Evolutionary conservation across 2,888 invertebrate genomes (phyloP), one percentile per base, ranked within the genome.

Genomic region (Noctuana brunneofusca): DNA sequence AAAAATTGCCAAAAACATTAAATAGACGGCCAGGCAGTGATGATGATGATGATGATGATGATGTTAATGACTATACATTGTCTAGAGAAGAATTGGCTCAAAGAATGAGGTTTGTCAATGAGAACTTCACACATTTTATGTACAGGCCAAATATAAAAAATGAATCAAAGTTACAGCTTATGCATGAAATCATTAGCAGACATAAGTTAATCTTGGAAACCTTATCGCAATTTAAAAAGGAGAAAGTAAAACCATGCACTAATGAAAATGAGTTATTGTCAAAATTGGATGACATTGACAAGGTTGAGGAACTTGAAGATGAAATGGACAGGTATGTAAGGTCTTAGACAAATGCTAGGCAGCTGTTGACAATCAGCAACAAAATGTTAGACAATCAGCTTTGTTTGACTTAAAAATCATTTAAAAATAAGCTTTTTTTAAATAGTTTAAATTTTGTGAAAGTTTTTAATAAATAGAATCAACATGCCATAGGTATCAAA

Each of bases 221-320:
- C 9, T 64, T 89, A 41, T 62, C 69, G 49, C 82, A 87, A 66
- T 58, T 27, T 88, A 22, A 84, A 81, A 67, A 74, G 75, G 64
- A 84, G 73, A 70, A 81, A n/a, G 80, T 69, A 64, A 65, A 27
- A 60, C 65, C 71, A 56, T 79, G 72, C 69, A 78, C 81, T 72
- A 81, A 76, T 65, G 83, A 91, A 71, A 75, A 81, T 53, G 92
- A 92, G 68, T 68, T 93, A 27, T 78, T 92, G 73, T 75, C 81
- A 20, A 84, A 85, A 66, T 73, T 94, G 48, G 92, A 93, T 79
- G 91, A 93, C 75, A 80, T 94, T 65, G 94, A 94, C 71, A 76
- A 83, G 69, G 75, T 89, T 54, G 92, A 91, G 66, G 88, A 88
- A 60, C 71, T 92, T 57, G 92, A 93, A 79, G 94, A 94, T 84